Evolutionary conservation across 2,113 vertebrate species (phyloP).

Genomic region (Mesoclemmys tuberculata): DNA sequence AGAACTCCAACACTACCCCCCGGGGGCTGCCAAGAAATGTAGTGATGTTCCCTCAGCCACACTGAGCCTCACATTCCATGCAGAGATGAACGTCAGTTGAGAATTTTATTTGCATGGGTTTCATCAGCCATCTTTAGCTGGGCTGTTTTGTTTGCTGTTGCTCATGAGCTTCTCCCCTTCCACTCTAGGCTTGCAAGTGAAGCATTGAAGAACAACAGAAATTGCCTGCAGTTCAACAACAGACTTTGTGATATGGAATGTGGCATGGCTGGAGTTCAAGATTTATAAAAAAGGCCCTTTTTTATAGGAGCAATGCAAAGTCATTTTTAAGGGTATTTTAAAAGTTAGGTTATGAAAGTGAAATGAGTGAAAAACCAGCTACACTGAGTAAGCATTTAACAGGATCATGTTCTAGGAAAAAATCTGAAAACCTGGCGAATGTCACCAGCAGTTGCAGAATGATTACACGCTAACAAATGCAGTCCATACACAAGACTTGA

Average conservation of each 20-base stretch:
- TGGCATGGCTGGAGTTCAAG: background rate
- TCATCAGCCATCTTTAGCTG: background rate
- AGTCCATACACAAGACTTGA: background rate
- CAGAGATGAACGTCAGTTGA: no score
- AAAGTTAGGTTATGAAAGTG: background rate
- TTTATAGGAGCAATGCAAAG: background rate
- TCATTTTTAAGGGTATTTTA: background rate
- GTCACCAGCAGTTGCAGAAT: fast-evolving
- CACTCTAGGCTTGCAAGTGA: background rate
- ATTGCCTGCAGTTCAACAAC: background rate
- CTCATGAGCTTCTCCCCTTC: background rate
- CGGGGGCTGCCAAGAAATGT: background rate
- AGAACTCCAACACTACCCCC: background rate
- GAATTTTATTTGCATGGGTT: no score
- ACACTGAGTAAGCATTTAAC: background rate
- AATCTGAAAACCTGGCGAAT: background rate
- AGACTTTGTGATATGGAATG: background rate
- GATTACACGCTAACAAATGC: background rate
- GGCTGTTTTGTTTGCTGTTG: background rate
- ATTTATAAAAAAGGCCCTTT: background rate
- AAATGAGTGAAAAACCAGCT: background rate
- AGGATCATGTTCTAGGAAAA: background rate
- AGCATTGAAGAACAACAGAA: background rate
- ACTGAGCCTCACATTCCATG: background rate
- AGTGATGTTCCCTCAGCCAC: background rate